These are phyloP conservation scores for Australoheros scitulus DNA, from an alignment of 2,113 vertebrate species.

Conservation along the genomic window DNA sequence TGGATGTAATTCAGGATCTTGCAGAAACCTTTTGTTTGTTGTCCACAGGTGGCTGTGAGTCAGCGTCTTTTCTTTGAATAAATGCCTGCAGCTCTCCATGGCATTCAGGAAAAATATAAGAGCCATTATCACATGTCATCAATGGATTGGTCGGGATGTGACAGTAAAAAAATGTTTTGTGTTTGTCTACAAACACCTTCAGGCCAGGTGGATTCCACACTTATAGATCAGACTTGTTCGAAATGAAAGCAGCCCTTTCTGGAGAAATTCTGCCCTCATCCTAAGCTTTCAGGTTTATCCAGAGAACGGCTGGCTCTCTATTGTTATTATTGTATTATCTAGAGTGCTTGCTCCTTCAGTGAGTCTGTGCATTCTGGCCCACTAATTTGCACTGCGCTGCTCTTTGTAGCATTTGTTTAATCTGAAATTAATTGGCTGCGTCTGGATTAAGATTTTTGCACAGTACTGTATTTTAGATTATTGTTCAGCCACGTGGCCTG, in stretches of 20 bases:
- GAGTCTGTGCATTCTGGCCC: too few species aligned
- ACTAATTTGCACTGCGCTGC: accelerated
- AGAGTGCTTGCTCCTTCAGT: too few species aligned
- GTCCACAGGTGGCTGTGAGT: background rate
- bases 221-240: background rate
- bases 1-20: background rate
- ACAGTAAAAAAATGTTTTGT: background rate
- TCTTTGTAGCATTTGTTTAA: background rate
- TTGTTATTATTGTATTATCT: too few species aligned
- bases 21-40: background rate
- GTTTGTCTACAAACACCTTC: background rate
- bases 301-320: background rate
- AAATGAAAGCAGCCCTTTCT: background rate
- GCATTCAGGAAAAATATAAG: too few species aligned
- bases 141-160: background rate
- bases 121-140: background rate
- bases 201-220: background rate
- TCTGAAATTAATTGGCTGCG: background rate
- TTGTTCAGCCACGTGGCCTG: background rate
- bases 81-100: background rate
- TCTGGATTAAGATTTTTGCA: background rate
- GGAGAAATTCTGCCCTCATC: background rate
- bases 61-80: background rate
- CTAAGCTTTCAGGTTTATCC: background rate
- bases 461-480: accelerated